Conservation (phyloP, 2,797 vertebrate genomes). For the Spinus olivaceus region DNA sequence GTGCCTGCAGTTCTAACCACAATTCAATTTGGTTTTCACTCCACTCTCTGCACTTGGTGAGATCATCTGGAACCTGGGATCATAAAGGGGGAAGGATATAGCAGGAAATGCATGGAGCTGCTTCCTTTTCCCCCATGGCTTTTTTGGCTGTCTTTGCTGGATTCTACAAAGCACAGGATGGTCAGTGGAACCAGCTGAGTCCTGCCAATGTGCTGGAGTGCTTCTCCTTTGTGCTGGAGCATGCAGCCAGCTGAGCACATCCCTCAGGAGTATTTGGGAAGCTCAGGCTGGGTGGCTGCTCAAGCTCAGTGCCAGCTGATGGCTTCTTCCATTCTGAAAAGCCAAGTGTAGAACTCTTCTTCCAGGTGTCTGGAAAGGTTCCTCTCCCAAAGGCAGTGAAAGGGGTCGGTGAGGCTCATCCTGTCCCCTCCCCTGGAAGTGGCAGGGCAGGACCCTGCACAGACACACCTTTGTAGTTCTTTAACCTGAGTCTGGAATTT, state of each 20-base stretch:
- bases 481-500: neutral
- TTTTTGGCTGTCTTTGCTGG: neutral
- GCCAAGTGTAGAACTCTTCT: neutral
- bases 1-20: neutral
- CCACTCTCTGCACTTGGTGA: neutral
- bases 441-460: neutral
- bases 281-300: neutral
- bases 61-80: neutral
- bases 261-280: neutral
- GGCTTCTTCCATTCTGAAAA: neutral
- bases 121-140: neutral
- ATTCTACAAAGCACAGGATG: fast-evolving
- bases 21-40: neutral
- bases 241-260: fast-evolving
- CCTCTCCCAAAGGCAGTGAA: neutral
- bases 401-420: fast-evolving
- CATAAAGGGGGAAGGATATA: neutral
- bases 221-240: neutral
- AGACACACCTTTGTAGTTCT: neutral
- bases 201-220: fast-evolving
- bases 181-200: neutral
- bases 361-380: fast-evolving
- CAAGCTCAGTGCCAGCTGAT: neutral
- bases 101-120: neutral
- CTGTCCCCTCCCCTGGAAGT: neutral